phyloP scores from a whole-genome alignment of 2,113 vertebrate species.

The Gasterosteus aculeatus region DNA sequence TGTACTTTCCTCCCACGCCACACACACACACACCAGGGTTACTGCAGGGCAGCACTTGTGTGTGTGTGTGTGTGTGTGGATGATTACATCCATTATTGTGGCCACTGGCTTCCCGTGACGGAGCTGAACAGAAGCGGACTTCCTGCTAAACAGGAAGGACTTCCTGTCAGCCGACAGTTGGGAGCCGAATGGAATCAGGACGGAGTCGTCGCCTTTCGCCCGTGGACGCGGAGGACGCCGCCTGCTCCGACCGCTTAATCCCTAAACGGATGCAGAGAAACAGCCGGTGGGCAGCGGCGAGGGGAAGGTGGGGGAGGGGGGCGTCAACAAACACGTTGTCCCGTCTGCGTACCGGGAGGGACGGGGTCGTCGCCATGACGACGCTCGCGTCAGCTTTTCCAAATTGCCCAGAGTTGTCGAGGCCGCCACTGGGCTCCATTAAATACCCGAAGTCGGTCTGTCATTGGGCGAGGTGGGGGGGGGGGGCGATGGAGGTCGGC shows the following conservation, averaged over 20 bases:
- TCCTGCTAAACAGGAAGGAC: constrained; percentile 31
- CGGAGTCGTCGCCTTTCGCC: not conserved
- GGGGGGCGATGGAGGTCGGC: not conserved
- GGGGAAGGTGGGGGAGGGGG: constrained; percentile 34
- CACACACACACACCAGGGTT: not conserved
- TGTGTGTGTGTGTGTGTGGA: constrained; percentile 7
- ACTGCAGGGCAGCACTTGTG: not conserved
- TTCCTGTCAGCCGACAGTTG: constrained; percentile 33
- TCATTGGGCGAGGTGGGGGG: not conserved
- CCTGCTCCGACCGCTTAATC: constrained; percentile 21
- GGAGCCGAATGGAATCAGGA: not conserved
- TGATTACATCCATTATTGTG: constrained; percentile 38
- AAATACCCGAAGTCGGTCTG: not conserved
- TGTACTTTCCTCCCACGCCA: constrained; percentile 49
- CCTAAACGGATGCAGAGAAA: constrained; percentile 18
- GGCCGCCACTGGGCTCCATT: constrained; percentile 16
- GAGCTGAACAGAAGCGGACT: constrained; percentile 15
- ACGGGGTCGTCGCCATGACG: constrained; percentile 1
- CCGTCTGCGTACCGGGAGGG: constrained; percentile 23
- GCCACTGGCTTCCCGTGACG: constrained; percentile 11
- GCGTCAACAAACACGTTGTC: constrained; percentile 31
- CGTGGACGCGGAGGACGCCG: not conserved
- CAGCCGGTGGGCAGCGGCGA: constrained; percentile 1
- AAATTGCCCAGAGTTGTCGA: constrained; percentile 15
- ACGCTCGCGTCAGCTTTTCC: constrained; percentile 10